Conservation (phyloP, 2,113 vertebrate genomes). For the Dermatemys mawii region DNA sequence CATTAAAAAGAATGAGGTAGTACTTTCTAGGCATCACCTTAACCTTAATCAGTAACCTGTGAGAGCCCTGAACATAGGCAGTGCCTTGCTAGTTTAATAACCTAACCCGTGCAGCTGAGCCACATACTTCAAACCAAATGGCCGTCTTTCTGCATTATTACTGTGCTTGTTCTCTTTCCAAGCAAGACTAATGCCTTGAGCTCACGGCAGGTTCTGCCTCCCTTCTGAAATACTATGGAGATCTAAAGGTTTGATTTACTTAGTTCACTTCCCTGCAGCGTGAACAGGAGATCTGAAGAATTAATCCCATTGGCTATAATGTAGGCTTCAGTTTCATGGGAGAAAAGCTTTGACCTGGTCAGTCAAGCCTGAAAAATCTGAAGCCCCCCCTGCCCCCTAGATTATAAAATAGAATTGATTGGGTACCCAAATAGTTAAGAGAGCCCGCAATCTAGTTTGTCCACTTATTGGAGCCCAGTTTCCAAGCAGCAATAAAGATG, state of each 20-base stretch:
- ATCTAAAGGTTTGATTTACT: not conserved
- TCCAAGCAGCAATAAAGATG: slow-evolving; percentile 36
- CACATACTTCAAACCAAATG: not conserved
- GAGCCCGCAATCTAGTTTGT: slow-evolving; percentile 52
- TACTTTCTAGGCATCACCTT: slow-evolving; percentile 18
- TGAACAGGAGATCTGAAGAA: not conserved
- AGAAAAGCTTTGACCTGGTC: slow-evolving; percentile 44
- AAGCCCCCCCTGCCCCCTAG: not conserved
- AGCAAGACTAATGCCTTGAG: not conserved
- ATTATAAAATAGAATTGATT: slow-evolving; percentile 41
- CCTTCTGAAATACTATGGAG: not conserved
- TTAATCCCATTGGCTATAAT: not conserved
- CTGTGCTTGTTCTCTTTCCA: not conserved
- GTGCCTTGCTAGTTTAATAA: not conserved
- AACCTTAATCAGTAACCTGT: not conserved
- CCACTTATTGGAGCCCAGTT: slow-evolving; percentile 41
- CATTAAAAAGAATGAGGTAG: not conserved
- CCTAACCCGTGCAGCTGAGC: not conserved
- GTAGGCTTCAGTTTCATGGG: not conserved
- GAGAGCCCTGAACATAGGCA: not conserved
- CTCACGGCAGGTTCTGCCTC: not conserved
- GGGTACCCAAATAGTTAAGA: slow-evolving; percentile 41
- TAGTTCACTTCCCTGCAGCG: not conserved
- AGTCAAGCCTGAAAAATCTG: slow-evolving; percentile 7
- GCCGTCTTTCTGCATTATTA: not conserved